Conservation (phyloP, 2,888 invertebrate genomes). For the Eristalis tenax region DNA sequence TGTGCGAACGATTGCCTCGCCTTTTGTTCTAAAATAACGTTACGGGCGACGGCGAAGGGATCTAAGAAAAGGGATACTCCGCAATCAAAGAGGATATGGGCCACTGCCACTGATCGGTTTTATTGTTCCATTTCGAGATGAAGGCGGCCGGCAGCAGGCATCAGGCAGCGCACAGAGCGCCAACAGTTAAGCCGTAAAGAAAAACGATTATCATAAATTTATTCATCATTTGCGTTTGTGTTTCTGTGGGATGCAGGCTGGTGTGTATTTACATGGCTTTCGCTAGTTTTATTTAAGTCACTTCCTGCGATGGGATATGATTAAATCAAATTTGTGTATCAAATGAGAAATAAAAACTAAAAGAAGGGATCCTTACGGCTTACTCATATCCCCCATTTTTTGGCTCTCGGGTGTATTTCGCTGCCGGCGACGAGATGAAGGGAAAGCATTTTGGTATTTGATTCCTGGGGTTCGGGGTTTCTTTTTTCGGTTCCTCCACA, state of each 20-base stretch:
- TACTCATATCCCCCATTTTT: conserved; percentile 17
- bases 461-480: conserved; percentile 1
- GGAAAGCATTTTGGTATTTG: conserved; percentile 20
- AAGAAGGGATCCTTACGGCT: conserved; percentile 53
- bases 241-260: not conserved
- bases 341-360: conserved; percentile 65
- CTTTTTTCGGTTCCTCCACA: not conserved
- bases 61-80: conserved; percentile 10
- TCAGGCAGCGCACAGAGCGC: not conserved
- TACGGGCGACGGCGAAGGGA: not conserved
- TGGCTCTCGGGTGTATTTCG: not conserved
- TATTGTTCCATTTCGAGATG: conserved; percentile 18
- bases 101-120: conserved; percentile 57
- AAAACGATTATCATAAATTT: conserved; percentile 66
- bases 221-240: conserved; percentile 50
- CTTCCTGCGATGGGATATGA: conserved; percentile 55
- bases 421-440: not conserved
- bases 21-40: conserved; percentile 13
- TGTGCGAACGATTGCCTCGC: conserved; percentile 22
- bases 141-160: not conserved
- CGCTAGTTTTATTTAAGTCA: conserved; percentile 54
- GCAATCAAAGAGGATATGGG: conserved; percentile 59
- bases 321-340: conserved; percentile 69
- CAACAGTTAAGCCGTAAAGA: conserved; percentile 20
- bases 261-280: conserved; percentile 43